phyloP scores from a whole-genome alignment of 1,140 invertebrate species.

The Parasteatoda tepidariorum region DNA sequence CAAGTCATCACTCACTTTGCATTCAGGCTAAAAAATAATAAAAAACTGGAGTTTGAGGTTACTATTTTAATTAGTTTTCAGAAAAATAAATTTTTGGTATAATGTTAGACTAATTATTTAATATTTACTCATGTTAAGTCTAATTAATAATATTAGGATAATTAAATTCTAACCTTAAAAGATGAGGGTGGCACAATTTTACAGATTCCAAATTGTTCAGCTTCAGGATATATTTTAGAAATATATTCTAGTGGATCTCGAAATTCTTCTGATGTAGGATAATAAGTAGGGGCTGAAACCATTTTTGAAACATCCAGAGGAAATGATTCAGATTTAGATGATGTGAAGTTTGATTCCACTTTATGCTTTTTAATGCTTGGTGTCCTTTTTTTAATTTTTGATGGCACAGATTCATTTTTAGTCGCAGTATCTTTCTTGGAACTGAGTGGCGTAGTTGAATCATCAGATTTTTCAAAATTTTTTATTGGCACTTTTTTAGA shows the following conservation, averaged over 20 bases:
- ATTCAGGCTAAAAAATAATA: constrained; percentile 74
- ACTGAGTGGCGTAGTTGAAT: background rate
- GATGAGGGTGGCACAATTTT: constrained; percentile 90
- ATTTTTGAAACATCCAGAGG: constrained; percentile 65
- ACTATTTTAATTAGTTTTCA: too few species aligned
- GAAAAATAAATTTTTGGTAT: too few species aligned
- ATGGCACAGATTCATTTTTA: background rate
- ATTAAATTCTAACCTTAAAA: constrained; percentile 77
- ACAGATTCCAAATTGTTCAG: constrained; percentile 91
- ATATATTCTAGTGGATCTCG: constrained; percentile 92
- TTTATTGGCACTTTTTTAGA: background rate
- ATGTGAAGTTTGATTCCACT: background rate
- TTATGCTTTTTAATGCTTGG: background rate
- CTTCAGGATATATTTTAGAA: constrained; percentile 85
- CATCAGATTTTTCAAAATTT: background rate
- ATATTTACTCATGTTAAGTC: too few species aligned
- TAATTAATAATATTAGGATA: background rate
- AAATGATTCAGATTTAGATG: constrained; percentile 26
- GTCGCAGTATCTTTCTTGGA: background rate
- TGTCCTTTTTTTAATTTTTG: constrained; percentile 37
- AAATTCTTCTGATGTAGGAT: constrained; percentile 86
- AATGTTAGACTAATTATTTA: too few species aligned
- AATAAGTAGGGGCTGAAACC: constrained; percentile 85
- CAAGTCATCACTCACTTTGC: constrained; percentile 86
- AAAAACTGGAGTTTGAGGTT: background rate